Evolutionary conservation across 2,113 vertebrate species (phyloP).

Genomic region (Arvicanthis niloticus): DNA sequence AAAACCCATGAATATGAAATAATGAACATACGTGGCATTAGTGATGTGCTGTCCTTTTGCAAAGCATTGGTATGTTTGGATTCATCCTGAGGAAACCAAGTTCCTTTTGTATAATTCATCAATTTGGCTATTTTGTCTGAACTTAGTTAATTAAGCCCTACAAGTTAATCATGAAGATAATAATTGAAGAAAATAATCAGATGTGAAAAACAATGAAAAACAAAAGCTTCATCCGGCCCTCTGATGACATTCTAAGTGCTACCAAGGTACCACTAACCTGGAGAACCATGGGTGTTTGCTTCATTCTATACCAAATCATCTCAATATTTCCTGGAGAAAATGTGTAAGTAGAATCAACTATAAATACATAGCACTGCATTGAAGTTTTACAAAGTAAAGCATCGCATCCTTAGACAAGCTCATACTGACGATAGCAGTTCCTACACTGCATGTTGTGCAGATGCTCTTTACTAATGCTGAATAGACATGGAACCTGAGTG

Average conservation of each 20-base stretch:
- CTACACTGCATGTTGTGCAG: too few relatives aligned
- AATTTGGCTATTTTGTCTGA: slow-evolving; percentile 81
- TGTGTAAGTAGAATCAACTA: not conserved
- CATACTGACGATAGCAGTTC: not conserved
- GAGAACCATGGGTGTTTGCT: slow-evolving; percentile 58
- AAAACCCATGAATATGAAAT: slow-evolving; percentile 73
- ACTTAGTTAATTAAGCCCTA: slow-evolving; percentile 79
- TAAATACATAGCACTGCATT: not conserved
- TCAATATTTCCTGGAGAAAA: not conserved
- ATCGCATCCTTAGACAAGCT: not conserved
- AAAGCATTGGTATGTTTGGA: slow-evolving; percentile 79
- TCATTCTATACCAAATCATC: not conserved
- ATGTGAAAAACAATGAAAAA: slow-evolving; percentile 77
- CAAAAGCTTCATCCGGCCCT: slow-evolving; percentile 80
- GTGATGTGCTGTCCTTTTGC: slow-evolving; percentile 59
- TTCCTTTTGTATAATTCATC: slow-evolving; percentile 84
- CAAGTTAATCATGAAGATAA: slow-evolving; percentile 77
- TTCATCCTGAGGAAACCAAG: slow-evolving; percentile 78
- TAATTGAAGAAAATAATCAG: slow-evolving; percentile 78
- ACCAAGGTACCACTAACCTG: slow-evolving; percentile 75
- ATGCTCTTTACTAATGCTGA: not conserved
- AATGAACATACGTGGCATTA: slow-evolving; percentile 51
- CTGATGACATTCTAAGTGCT: slow-evolving; percentile 77
- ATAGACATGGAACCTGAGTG: not conserved
- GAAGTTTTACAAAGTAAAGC: not conserved